A percentile compares a stretch with the other conserved stretches of the same genome.
Conservation (phyloP, 1,140 invertebrate genomes). For the Hormaphis cornu region DNA sequence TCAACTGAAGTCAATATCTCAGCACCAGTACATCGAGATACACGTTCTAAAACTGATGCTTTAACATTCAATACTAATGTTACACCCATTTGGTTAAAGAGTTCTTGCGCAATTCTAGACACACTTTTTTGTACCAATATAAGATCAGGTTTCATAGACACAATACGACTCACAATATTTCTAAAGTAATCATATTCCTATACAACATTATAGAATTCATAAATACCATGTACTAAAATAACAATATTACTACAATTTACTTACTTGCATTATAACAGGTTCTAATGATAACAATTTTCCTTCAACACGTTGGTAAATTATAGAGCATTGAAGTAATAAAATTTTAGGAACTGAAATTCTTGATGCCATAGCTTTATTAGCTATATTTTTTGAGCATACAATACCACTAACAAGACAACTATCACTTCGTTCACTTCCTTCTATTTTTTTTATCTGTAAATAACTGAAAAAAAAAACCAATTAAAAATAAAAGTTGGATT, state of each 20-base stretch:
- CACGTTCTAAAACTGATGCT: slow-evolving; percentile 66
- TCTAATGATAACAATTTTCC: slow-evolving; percentile 83
- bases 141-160: slow-evolving; percentile 71
- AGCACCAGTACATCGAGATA: slow-evolving; percentile 73
- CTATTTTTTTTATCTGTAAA: slow-evolving; percentile 87
- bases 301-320: slow-evolving; percentile 86
- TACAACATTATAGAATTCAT: slow-evolving; percentile 27
- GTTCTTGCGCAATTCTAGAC: slow-evolving; percentile 78
- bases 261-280: slow-evolving; percentile 77
- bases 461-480: slow-evolving; percentile 44
- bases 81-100: slow-evolving; percentile 66
- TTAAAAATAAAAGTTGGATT: no score
- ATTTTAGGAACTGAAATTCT: slow-evolving; percentile 74
- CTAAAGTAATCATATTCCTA: slow-evolving; percentile 82
- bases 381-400: slow-evolving; percentile 86
- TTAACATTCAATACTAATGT: slow-evolving; percentile 86
- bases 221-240: background rate
- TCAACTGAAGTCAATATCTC: slow-evolving; percentile 86
- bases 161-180: slow-evolving; percentile 80
- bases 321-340: slow-evolving; percentile 72
- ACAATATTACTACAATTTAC: background rate
- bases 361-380: slow-evolving; percentile 78
- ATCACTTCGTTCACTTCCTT: slow-evolving; percentile 66
- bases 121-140: slow-evolving; percentile 84
- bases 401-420: slow-evolving; percentile 74